phyloP scores from a whole-genome alignment of 2,113 vertebrate species.

The Neopipo cinnamomea region DNA sequence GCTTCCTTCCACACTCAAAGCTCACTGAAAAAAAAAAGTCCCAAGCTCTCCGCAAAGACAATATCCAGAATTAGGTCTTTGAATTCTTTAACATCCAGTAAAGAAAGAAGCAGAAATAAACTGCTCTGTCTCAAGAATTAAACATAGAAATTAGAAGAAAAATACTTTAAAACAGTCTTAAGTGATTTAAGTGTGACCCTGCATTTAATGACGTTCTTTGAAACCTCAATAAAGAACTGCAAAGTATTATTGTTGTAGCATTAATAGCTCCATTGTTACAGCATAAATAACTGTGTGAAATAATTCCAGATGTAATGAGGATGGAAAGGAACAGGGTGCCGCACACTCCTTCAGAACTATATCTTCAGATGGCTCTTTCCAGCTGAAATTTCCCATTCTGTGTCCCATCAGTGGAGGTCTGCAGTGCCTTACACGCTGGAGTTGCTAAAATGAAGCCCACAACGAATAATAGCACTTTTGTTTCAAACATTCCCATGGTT shows the following conservation, averaged over 20 bases:
- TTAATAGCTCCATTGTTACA: not conserved
- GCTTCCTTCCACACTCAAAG: not conserved
- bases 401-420: not conserved
- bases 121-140: not conserved
- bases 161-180: not conserved
- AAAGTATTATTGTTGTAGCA: not conserved
- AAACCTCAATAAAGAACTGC: not conserved
- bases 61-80: not conserved
- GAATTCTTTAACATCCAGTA: not conserved
- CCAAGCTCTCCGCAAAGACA: not conserved
- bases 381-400: not conserved
- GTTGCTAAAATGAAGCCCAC: not conserved
- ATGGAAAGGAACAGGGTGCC: not conserved
- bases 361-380: not conserved
- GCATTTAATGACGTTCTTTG: not conserved
- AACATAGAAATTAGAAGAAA: not conserved
- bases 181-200: not conserved
- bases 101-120: not conserved
- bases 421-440: not conserved
- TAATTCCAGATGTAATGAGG: constrained; percentile 1
- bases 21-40: not conserved
- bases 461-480: constrained; percentile 31
- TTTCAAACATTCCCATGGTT: constrained; percentile 39
- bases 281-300: not conserved
- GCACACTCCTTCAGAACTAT: not conserved